Conservation (phyloP, 1,140 invertebrate genomes). For the Drosophila pachea region DNA sequence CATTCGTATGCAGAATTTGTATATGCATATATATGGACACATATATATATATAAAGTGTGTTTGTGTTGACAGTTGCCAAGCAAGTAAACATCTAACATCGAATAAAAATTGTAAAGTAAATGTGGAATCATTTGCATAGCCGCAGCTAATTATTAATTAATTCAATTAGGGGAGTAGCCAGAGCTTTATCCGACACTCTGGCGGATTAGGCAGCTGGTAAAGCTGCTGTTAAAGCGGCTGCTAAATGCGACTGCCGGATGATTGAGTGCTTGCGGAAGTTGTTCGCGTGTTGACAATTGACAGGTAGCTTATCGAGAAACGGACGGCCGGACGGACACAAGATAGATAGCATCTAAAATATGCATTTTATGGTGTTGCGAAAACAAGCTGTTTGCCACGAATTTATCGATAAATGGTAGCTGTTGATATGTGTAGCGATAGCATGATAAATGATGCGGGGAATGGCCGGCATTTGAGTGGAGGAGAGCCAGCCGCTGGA, state of each 20-base stretch:
- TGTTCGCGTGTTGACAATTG: constrained; percentile 63
- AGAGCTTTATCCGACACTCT: constrained; percentile 3
- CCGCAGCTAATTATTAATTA: constrained; percentile 69
- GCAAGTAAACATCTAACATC: constrained; percentile 32
- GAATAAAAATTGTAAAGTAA: constrained; percentile 35
- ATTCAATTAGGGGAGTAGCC: constrained; percentile 63
- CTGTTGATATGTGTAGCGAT: neutral
- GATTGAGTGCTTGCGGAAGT: constrained; percentile 74
- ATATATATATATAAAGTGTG: constrained; percentile 15
- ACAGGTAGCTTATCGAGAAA: constrained; percentile 55
- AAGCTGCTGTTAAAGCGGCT: neutral
- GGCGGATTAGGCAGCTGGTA: neutral
- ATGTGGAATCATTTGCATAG: constrained; percentile 58
- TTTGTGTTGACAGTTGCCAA: constrained; percentile 56
- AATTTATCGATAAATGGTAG: constrained; percentile 1
- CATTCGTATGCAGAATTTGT: neutral
- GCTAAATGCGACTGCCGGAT: constrained; percentile 19
- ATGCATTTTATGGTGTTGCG: neutral
- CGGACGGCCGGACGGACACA: constrained; percentile 3
- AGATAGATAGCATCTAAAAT: constrained; percentile 14
- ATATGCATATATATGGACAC: neutral
- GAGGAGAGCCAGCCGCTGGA: no score
- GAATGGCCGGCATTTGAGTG: no score
- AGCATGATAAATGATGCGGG: neutral
- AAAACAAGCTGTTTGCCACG: neutral